These are phyloP conservation scores for Hipposideros armiger DNA, from an alignment of 2,113 vertebrate genomes.

Conservation along the genomic window DNA sequence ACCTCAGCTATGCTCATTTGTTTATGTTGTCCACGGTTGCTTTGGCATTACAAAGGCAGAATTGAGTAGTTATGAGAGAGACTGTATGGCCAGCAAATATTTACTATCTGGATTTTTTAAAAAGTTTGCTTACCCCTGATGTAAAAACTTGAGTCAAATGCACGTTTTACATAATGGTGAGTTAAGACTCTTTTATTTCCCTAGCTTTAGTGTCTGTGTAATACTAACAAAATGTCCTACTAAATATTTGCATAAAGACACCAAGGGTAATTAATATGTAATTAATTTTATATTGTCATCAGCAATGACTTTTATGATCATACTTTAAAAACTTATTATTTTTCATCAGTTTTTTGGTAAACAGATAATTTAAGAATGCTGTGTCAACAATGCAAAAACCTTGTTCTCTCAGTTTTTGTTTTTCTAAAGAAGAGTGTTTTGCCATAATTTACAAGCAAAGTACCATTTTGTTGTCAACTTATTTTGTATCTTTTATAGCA, in stretches of 20 bases:
- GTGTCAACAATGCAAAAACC: slow-evolving; percentile 61
- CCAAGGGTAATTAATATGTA: slow-evolving; percentile 9
- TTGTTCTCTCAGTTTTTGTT: slow-evolving; percentile 64
- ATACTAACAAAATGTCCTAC: background rate
- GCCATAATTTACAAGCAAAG: slow-evolving; percentile 78
- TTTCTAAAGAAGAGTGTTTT: slow-evolving; percentile 74
- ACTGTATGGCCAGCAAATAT: accelerated
- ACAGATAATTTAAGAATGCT: slow-evolving; percentile 43
- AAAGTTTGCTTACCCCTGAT: background rate
- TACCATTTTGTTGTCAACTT: slow-evolving; percentile 74
- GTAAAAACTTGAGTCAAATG: background rate
- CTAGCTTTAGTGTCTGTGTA: background rate
- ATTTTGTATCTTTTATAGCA: slow-evolving; percentile 76
- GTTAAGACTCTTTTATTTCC: background rate
- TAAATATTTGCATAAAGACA: slow-evolving; percentile 16
- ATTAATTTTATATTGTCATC: background rate
- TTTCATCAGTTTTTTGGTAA: slow-evolving; percentile 31
- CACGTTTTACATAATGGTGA: background rate
- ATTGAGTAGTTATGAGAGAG: background rate
- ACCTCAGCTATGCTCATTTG: background rate
- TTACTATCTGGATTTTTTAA: background rate
- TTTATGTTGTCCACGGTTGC: accelerated
- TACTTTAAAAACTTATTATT: background rate
- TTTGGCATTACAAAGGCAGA: background rate
- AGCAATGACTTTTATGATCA: background rate